Evolutionary conservation across 2,113 vertebrate genomes (phyloP).

Genomic region (Erinaceus europaeus): DNA sequence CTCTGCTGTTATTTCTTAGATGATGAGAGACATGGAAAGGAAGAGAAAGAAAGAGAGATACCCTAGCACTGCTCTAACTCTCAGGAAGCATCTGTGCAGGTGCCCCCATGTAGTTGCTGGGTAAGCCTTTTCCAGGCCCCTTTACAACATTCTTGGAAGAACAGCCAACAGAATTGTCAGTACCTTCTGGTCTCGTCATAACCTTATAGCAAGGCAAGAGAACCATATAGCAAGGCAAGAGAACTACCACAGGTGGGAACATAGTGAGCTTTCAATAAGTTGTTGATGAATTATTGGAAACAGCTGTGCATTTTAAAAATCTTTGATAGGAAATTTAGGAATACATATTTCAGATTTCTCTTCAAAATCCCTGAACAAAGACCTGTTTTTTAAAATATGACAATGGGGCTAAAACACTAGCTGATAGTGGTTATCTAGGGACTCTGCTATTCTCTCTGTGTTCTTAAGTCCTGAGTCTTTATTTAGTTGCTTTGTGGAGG

Average conservation of each 20-base stretch:
- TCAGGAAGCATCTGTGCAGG: too few species aligned
- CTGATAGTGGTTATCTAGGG: background rate
- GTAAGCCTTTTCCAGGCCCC: too few species aligned
- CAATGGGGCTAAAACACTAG: background rate
- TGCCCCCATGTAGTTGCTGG: too few species aligned
- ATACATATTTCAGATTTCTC: background rate
- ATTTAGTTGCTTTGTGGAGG: background rate
- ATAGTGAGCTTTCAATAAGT: background rate
- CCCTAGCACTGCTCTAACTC: too few species aligned
- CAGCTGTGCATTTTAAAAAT: background rate
- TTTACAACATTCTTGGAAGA: slow-evolving; percentile 12
- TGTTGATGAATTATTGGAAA: background rate
- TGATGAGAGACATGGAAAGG: too few species aligned
- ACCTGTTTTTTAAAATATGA: background rate
- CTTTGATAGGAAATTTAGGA: background rate
- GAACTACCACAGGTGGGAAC: background rate
- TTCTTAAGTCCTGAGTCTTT: background rate
- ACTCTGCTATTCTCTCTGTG: background rate
- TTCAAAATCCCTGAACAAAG: background rate
- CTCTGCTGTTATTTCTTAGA: too few species aligned
- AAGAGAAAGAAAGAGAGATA: too few species aligned
- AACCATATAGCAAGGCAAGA: background rate
- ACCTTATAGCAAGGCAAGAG: background rate
- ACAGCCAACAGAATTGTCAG: background rate
- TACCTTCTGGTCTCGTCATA: background rate